Evolutionary conservation across 2,888 invertebrate genomes (phyloP), one percentile per base, ranked within the genome.

Genomic region (Blastobasis adustella): DNA sequence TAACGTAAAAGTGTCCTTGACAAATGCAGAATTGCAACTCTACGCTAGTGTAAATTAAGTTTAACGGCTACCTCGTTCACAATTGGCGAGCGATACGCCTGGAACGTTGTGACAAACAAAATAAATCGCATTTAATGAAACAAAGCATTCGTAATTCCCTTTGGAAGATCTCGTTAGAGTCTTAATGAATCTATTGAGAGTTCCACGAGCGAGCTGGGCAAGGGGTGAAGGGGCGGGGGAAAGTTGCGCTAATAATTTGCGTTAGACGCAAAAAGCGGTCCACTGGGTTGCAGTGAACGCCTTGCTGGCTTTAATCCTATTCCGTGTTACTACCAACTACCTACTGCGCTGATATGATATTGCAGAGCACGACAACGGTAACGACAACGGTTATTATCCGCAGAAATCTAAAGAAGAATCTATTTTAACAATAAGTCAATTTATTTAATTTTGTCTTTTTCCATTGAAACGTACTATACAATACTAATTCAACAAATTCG

Each of bases 151-250:
- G 74, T 80, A 80, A 84, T 85, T 82, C 79, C 73, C 79, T 76
- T 75, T 75, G 71, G 77, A 75, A 79, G 80, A 84, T 83, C 84
- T 87, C 82, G 86, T 87, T 86, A 86, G 79, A 77, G 79, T 76
- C 79, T 78, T 87, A 86, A 88, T 87, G 85, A 88, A 82, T 86
- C 86, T 86, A 88, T 88, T 86, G 86, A 87, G 79, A 77, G 78
- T 79, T 75, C 73, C 75, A 76, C 74, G 76, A 82, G 84, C 80
- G 83, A 74, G 69, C 71, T 68, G 76, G 75, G 62, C 57, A 71
- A 76, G 79, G 81, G 79, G 79, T 79, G 76, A 70, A 71, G 57
- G 66, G 59, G 62, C 65, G 60, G 70, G 73, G 79, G 71, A 73
- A 71, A 78, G 74, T 80, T 76, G 74, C 70, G 77, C 79, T 82